Conservation (phyloP, 2,797 vertebrate genomes). For the Sphaeramia orbicularis region DNA sequence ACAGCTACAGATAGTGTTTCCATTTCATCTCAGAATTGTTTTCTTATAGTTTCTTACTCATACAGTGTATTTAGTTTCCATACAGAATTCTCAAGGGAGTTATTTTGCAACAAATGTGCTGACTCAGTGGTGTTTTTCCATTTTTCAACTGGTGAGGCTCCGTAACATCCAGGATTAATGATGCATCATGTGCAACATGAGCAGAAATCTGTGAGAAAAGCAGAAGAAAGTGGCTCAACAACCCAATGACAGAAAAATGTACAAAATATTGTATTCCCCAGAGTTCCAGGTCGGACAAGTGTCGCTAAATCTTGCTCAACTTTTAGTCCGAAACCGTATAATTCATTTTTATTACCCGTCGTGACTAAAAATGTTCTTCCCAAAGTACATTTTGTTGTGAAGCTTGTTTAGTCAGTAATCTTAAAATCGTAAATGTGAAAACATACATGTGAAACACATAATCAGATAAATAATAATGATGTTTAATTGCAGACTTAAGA, state of each 20-base stretch:
- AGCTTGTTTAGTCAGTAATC: background rate
- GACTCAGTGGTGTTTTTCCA: conserved; percentile 16
- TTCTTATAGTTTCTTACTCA: conserved; percentile 2
- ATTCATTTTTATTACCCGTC: background rate
- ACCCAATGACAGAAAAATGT: background rate
- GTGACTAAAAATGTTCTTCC: background rate
- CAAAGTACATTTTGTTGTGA: background rate
- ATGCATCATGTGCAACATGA: background rate
- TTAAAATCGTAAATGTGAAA: background rate
- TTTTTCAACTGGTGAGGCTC: conserved; percentile 20
- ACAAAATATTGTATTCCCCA: background rate
- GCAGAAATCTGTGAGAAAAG: background rate
- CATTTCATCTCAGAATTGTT: conserved; percentile 22
- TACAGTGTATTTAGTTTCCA: conserved; percentile 36
- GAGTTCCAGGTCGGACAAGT: conserved; percentile 14
- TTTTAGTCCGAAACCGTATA: background rate
- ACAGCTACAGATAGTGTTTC: conserved; percentile 3
- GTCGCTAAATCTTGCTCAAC: conserved; percentile 37
- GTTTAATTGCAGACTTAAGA: background rate
- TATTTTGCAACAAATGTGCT: background rate
- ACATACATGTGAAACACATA: conserved; percentile 12
- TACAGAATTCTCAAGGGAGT: background rate
- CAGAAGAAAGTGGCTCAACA: background rate
- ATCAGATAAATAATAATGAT: too few species aligned
- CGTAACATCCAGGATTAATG: background rate